Percentiles rank a stretch among this genome's conserved stretches.
Evolutionary conservation across 2,888 invertebrate species (phyloP).

Genomic region (Patella pellucida): DNA sequence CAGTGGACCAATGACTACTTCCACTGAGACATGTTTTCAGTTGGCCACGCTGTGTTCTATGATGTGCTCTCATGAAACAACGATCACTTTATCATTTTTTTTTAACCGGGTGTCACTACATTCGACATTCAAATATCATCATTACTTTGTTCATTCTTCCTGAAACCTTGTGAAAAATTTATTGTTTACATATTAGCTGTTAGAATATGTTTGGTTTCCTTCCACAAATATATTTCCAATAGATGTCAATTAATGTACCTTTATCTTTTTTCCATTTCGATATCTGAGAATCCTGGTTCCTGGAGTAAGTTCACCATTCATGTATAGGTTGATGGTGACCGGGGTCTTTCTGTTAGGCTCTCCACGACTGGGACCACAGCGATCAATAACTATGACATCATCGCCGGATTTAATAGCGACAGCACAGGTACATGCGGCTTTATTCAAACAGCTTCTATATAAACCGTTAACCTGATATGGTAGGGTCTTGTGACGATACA

Average conservation of each 20-base stretch:
- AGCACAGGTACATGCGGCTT: constrained; percentile 50
- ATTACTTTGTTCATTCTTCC: too few relatives aligned
- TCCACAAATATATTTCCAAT: too few relatives aligned
- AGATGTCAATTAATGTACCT: constrained; percentile 25
- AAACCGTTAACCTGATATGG: constrained; percentile 42
- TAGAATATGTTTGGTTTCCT: too few relatives aligned
- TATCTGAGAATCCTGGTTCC: constrained; percentile 35
- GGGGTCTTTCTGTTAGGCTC: constrained; percentile 15
- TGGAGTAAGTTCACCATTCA: constrained; percentile 39
- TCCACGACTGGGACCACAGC: constrained; percentile 31
- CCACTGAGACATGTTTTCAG: background rate
- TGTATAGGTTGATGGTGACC: constrained; percentile 26
- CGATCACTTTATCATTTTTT: too few relatives aligned
- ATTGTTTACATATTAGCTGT: too few relatives aligned
- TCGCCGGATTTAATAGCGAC: constrained; percentile 41
- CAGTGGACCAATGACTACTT: background rate
- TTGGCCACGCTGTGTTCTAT: too few relatives aligned
- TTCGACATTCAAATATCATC: too few relatives aligned
- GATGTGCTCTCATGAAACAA: too few relatives aligned
- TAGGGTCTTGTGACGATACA: constrained; percentile 41
- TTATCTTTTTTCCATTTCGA: constrained; percentile 36
- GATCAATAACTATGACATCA: constrained; percentile 45
- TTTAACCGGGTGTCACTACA: too few relatives aligned
- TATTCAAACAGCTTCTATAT: constrained; percentile 4
- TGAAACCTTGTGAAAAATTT: too few relatives aligned